Conservation (phyloP, 1,140 invertebrate genomes). For the Euura lappo region DNA sequence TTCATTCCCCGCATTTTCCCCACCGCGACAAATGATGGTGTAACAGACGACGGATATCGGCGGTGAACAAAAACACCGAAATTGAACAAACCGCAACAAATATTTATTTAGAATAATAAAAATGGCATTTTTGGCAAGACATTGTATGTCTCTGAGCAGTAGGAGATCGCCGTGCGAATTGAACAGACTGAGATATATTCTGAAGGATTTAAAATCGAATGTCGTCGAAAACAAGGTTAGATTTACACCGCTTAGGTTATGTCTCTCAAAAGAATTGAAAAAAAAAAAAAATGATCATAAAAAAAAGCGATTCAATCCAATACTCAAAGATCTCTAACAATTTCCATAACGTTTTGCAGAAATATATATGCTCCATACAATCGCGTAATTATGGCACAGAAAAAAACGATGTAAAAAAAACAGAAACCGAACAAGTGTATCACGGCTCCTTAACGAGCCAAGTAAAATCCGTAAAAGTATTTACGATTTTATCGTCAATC, state of each 20-base stretch:
- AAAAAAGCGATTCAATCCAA: too few relatives aligned
- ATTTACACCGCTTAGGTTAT: not conserved
- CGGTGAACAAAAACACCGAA: too few relatives aligned
- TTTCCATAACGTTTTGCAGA: slow-evolving; percentile 7
- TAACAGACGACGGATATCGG: too few relatives aligned
- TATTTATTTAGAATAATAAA: not conserved
- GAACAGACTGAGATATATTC: not conserved
- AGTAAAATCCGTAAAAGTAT: slow-evolving; percentile 77
- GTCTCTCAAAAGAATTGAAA: not conserved
- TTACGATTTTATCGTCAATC: slow-evolving; percentile 79
- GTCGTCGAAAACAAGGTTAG: slow-evolving; percentile 33
- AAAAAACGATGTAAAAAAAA: not conserved
- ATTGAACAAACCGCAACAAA: too few relatives aligned
- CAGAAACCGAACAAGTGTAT: slow-evolving; percentile 60
- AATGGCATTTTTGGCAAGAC: slow-evolving; percentile 28
- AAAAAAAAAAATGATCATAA: not conserved
- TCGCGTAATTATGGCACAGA: not conserved
- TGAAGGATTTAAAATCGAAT: slow-evolving; percentile 8
- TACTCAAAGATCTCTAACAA: not conserved
- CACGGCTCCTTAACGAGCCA: slow-evolving; percentile 69
- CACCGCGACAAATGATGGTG: too few relatives aligned
- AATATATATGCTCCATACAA: not conserved
- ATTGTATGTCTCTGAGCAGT: slow-evolving; percentile 10
- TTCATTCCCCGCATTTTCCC: too few relatives aligned
- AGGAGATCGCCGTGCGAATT: slow-evolving; percentile 21